Evolutionary conservation across 2,888 invertebrate species (phyloP).

Genomic region (Pilophorus perplexus): DNA sequence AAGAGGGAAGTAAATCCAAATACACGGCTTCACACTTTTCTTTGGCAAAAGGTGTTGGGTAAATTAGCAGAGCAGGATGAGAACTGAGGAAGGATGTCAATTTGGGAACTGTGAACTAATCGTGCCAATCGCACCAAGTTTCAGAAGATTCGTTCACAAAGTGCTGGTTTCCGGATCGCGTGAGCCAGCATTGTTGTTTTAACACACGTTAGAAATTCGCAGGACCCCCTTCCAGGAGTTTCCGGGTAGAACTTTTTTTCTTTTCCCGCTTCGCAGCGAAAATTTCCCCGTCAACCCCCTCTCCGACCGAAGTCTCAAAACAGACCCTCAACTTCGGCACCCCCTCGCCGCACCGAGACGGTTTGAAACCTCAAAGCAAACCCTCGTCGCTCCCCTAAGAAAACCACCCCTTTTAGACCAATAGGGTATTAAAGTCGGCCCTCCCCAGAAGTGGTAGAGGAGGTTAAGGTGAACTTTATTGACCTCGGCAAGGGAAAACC

Average conservation of each 20-base stretch:
- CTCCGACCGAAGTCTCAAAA: background rate
- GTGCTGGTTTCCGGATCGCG: background rate
- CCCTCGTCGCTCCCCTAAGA: background rate
- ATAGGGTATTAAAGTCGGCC: constrained; percentile 7
- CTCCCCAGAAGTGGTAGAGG: no score
- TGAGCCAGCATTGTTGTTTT: background rate
- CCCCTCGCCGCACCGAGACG: background rate
- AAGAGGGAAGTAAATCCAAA: no score
- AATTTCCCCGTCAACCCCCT: background rate
- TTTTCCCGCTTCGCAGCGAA: no score
- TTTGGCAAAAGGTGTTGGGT: no score
- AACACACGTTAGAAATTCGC: background rate
- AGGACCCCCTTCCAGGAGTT: background rate
- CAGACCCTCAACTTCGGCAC: constrained; percentile 12
- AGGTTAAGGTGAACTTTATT: constrained; percentile 34
- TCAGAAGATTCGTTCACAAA: background rate
- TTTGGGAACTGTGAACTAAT: no score
- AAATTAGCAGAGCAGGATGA: no score
- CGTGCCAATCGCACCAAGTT: background rate
- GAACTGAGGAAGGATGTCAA: no score
- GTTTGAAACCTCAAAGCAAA: background rate
- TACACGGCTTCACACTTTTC: no score
- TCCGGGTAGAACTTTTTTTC: background rate
- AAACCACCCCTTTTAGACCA: background rate
- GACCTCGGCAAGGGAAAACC: constrained; percentile 26